Evolutionary conservation across 2,888 invertebrate genomes (phyloP), one percentile per base, ranked within the genome.

Genomic region (Nephrocerus scutellatus): DNA sequence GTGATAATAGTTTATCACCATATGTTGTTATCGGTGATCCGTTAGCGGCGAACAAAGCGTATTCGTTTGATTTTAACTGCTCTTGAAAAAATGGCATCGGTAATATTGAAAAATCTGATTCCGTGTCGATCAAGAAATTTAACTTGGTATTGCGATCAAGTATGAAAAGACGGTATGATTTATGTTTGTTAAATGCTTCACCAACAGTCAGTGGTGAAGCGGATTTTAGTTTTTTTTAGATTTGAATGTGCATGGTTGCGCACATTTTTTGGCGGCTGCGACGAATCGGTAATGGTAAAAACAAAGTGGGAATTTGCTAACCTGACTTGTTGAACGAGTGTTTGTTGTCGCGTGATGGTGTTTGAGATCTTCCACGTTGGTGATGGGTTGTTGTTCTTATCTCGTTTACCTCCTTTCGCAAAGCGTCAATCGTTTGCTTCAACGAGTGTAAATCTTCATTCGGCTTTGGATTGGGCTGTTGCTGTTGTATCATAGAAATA

Each of bases 31-130:
- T 47, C 19, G 39, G 33, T 8, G 46, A 36, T 8, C 34, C 37
- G 28, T 51, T 49, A n/a, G 44, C 48, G 10, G 48, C 46, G 18
- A 33, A 46, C n/a, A 8, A 48, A 30, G 8, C 20, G 28, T n/a
- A n/a, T n/a, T n/a, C n/a, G n/a, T n/a, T n/a, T n/a, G n/a, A n/a
- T n/a, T n/a, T n/a, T n/a, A n/a, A n/a, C n/a, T n/a, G n/a, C n/a
- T n/a, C n/a, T n/a, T n/a, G n/a, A n/a, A n/a, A n/a, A n/a, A n/a
- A n/a, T n/a, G n/a, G n/a, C n/a, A n/a, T 30, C 7, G 50, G 51
- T 5, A 48, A 25, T 9, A 46, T 43, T 5, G 46, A 44, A 3
- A 48, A 41, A 14, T 49, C 41, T 6, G 50, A 45, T 7, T 45
- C 46, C 6, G 46, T 50, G 36, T 47, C 44, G 12, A 45, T 24